Evolutionary conservation across 1,140 invertebrate species (phyloP).

Genomic region (Bombus turneri): DNA sequence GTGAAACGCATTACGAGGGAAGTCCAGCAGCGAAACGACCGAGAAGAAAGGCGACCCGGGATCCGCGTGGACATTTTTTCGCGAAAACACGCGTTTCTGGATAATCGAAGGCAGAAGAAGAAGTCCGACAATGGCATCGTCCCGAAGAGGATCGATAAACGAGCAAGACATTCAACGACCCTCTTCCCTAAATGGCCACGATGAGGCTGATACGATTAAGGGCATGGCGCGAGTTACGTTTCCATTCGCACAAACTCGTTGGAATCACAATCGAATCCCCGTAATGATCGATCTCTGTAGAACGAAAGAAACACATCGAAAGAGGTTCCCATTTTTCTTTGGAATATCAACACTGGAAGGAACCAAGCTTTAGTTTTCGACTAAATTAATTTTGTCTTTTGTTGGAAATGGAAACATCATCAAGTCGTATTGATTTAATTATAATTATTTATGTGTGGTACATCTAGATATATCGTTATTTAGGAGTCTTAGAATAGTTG

Average conservation of each 20-base stretch:
- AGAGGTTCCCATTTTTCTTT: background rate
- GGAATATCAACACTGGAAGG: background rate
- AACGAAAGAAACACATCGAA: background rate
- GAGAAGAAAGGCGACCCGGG: conserved; percentile 1
- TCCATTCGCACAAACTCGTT: background rate
- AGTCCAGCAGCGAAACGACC: background rate
- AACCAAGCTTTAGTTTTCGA: background rate
- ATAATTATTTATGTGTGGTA: too few species aligned
- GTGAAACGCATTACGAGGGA: conserved; percentile 14
- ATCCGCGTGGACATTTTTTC: conserved; percentile 25
- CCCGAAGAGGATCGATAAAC: conserved; percentile 5
- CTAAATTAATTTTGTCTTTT: background rate
- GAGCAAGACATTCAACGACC: conserved; percentile 2
- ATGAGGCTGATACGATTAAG: conserved; percentile 33
- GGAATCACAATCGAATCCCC: background rate
- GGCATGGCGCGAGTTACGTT: conserved; percentile 32
- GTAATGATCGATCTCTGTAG: background rate
- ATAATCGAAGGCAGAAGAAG: conserved; percentile 25
- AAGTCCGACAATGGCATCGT: conserved; percentile 8
- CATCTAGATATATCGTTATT: too few species aligned
- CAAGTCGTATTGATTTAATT: too few species aligned
- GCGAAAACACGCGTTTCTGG: conserved; percentile 44
- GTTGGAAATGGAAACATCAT: background rate
- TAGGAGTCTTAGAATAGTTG: background rate
- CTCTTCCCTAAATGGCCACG: conserved; percentile 38